Evolutionary conservation across 2,113 vertebrate species (phyloP).

Genomic region (Riparia riparia): DNA sequence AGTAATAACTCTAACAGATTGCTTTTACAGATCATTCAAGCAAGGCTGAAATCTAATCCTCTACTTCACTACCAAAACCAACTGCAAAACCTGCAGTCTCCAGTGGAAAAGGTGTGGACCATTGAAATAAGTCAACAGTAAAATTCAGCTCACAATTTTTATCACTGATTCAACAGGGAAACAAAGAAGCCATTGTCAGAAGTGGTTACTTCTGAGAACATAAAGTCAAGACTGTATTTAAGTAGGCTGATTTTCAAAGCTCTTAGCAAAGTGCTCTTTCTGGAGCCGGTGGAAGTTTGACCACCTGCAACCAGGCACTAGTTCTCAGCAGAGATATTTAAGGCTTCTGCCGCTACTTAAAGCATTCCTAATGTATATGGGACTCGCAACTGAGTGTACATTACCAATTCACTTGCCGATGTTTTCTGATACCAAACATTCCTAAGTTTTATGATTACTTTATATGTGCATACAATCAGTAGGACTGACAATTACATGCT

Average conservation of each 20-base stretch:
- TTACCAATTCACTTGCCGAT: background rate
- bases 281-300: background rate
- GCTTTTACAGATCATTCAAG: background rate
- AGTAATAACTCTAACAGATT: background rate
- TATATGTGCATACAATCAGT: background rate
- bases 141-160: conserved; percentile 45
- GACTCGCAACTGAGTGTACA: fast-evolving
- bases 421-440: background rate
- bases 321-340: background rate
- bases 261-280: conserved; percentile 16
- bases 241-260: background rate
- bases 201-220: conserved; percentile 5
- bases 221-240: conserved; percentile 13
- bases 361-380: background rate
- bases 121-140: conserved; percentile 39
- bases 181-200: conserved; percentile 60
- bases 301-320: background rate
- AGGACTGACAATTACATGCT: background rate
- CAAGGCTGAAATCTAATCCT: background rate
- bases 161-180: conserved; percentile 53
- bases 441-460: background rate
- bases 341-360: background rate
- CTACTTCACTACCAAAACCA: background rate
- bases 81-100: background rate
- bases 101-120: background rate